A percentile compares a stretch with the other conserved stretches of the same genome.
Evolutionary conservation across 2,113 vertebrate species (phyloP).

Genomic region (Hyaena hyaena): DNA sequence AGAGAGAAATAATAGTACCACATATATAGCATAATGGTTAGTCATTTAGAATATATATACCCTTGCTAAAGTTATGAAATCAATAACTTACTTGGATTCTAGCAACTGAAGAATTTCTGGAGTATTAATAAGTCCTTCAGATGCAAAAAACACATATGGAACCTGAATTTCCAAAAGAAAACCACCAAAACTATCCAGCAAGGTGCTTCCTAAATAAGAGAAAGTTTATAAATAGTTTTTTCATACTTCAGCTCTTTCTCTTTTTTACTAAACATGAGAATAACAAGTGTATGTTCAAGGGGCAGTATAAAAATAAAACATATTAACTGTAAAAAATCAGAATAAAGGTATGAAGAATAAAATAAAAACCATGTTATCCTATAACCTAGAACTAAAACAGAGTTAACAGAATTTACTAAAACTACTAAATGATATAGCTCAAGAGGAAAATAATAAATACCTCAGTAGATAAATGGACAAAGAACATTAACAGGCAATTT

Average conservation of each 20-base stretch:
- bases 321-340: neutral
- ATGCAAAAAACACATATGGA: constrained; percentile 91
- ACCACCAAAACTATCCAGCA: constrained; percentile 69
- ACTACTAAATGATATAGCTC: neutral
- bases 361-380: constrained; percentile 48
- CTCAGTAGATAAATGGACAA: neutral
- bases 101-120: constrained; percentile 91
- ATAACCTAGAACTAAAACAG: neutral
- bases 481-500: constrained; percentile 5
- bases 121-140: constrained; percentile 90
- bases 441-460: constrained; percentile 39
- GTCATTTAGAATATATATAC: neutral
- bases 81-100: constrained; percentile 91
- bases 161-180: constrained; percentile 88
- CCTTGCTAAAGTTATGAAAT: constrained; percentile 44
- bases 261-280: constrained; percentile 37
- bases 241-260: neutral
- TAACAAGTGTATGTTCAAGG: neutral
- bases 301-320: constrained; percentile 24
- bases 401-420: constrained; percentile 34
- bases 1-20: neutral
- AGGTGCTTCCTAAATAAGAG: constrained; percentile 65
- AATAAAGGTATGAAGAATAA: constrained; percentile 52
- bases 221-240: constrained; percentile 50
- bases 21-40: neutral